Base-by-base conservation (phyloP, 2,888 invertebrate genomes). In the Seladonia tumulorum region DNA sequence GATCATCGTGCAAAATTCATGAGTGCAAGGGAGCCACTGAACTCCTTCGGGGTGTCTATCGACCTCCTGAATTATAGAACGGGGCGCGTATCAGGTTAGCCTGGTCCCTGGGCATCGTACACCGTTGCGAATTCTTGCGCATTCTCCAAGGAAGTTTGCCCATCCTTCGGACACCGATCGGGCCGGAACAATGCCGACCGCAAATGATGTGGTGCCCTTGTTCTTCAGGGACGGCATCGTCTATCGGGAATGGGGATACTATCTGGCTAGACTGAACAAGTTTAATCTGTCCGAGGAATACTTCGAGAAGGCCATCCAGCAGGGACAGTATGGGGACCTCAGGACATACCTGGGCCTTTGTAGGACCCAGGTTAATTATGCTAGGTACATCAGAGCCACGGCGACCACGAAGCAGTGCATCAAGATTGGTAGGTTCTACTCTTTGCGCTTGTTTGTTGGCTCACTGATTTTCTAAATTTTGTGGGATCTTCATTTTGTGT, bases 211-310 rank as follows among this genome's bases (percentile, higher is more conserved):
- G n/a, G 75, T 45, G 4, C 72, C 81, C 5, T 78, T 88, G 22
- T 78, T 92, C 79, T 93, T 93, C 80, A 88, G 87, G 35, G 92
- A 91, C 14, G 75, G 91, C 5, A 85, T 89, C n/a, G 89, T 93
- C 16, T 93, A 94, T 81, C 91, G 94, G 10, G 94, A 94, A 90
- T 93, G 93, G 93, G 94, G 92, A n/a, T 88, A 89, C 63, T 88
- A 91, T 63, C 89, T 94, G 53, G 88, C 88, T 5, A 79, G 42
- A 14, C 70, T 89, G 7, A 90, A 90, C n/a, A 88, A 87, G 71
- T 91, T 87, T 18, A 68, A 84, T 35, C 49, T 81, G 5, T 93
- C 93, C 5, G 91, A 94, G 79, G 60, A 77, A 0, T 92, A 92
- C 71, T 94, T 93, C 87, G 78, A 90, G 45, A 92, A 91, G 70